Conservation (phyloP, 2,113 vertebrate species). For the Pica pica region DNA sequence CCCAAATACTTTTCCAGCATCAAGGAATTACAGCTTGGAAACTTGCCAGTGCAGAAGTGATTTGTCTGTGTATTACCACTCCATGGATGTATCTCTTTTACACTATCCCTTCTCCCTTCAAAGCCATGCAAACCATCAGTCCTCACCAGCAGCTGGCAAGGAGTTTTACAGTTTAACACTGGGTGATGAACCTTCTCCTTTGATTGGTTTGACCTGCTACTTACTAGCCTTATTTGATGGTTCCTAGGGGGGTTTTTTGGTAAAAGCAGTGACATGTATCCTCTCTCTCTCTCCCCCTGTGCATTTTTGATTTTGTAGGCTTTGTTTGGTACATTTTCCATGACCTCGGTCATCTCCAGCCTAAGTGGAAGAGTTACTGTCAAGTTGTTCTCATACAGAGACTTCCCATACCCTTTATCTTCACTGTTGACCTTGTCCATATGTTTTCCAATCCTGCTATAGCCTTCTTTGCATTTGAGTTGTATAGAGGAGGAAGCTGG, state of each 20-base stretch:
- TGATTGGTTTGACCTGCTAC: background rate
- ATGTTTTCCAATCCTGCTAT: background rate
- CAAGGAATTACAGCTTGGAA: background rate
- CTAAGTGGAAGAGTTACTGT: background rate
- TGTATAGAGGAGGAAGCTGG: background rate
- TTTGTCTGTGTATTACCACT: background rate
- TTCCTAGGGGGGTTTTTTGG: accelerated
- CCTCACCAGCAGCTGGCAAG: background rate
- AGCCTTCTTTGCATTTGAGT: background rate
- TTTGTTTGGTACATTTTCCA: background rate
- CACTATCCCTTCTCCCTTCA: background rate
- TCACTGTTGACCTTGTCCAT: background rate
- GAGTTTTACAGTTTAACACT: background rate
- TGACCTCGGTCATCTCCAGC: background rate
- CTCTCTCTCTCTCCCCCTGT: background rate
- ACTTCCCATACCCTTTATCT: background rate
- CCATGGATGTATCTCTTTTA: background rate
- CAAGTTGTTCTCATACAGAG: background rate
- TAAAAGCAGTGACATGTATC: background rate
- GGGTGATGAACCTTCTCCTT: background rate
- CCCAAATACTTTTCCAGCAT: background rate
- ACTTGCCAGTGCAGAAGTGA: background rate
- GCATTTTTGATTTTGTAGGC: background rate
- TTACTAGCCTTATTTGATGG: background rate
- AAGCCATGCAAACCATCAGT: background rate